Percentiles rank a stretch among this genome's conserved stretches.
phyloP scores from a whole-genome alignment of 2,888 invertebrate species.

The Sarcophaga subvicina region DNA sequence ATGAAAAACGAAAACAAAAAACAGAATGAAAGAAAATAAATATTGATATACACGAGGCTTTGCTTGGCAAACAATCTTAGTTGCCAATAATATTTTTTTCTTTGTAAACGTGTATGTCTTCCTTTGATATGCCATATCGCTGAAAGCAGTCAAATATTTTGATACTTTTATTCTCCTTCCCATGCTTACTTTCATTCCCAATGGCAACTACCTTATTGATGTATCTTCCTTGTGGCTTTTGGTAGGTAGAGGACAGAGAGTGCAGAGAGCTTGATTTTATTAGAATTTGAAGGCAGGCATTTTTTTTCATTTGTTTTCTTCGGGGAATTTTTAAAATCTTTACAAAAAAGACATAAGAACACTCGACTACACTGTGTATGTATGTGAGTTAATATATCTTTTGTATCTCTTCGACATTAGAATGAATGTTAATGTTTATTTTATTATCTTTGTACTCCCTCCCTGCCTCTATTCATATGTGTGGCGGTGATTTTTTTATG shows the following conservation, averaged over 20 bases:
- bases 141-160: background rate
- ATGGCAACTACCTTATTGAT: background rate
- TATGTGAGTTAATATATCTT: background rate
- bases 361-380: no score
- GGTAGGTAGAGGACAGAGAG: background rate
- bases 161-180: background rate
- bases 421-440: no score
- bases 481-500: background rate
- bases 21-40: background rate
- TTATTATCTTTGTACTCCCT: no score
- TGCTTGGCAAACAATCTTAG: background rate
- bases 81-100: background rate
- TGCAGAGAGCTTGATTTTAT: background rate
- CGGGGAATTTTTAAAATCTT: background rate
- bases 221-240: background rate
- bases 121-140: background rate
- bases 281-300: background rate
- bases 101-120: background rate
- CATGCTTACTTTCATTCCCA: background rate
- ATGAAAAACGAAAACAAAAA: no score
- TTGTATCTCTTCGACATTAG: no score
- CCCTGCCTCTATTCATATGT: background rate
- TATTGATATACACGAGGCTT: background rate
- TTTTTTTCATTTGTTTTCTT: background rate
- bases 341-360: background rate